A percentile compares a stretch with the other conserved stretches of the same genome.
Evolutionary conservation across 2,888 invertebrate species (phyloP).

Genomic region (Mythimna ferrago): DNA sequence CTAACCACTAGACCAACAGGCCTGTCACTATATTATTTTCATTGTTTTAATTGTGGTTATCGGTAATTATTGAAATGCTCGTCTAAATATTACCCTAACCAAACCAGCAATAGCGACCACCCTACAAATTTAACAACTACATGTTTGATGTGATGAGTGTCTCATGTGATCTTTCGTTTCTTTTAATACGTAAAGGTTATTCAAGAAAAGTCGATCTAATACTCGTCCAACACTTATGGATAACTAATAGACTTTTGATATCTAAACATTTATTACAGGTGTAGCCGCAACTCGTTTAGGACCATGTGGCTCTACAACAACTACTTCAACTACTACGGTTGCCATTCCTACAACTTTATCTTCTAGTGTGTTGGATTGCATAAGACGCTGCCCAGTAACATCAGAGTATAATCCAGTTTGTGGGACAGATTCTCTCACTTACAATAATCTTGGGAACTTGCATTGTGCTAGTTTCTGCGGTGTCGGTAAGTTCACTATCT

Average conservation of each 20-base stretch:
- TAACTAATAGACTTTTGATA: not conserved
- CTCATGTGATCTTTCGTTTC: not conserved
- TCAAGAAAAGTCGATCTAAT: not conserved
- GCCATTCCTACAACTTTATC: constrained; percentile 13
- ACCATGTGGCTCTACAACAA: constrained; percentile 24
- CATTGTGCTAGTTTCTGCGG: constrained; percentile 83
- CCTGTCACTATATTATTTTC: not conserved
- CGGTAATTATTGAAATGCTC: not conserved
- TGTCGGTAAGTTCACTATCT: constrained; percentile 74
- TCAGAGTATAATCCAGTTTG: constrained; percentile 86
- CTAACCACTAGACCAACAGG: too few species aligned
- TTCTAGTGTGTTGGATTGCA: constrained; percentile 58
- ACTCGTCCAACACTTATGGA: not conserved
- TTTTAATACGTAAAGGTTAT: not conserved
- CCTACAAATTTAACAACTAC: not conserved
- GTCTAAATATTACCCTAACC: not conserved
- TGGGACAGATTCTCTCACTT: constrained; percentile 80
- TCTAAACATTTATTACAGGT: constrained; percentile 36
- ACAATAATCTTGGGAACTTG: constrained; percentile 77
- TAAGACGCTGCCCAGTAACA: constrained; percentile 75
- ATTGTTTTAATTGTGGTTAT: not conserved
- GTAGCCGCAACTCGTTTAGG: constrained; percentile 20
- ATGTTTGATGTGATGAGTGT: not conserved
- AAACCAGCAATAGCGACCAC: not conserved
- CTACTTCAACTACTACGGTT: constrained; percentile 27